These are phyloP conservation scores for Gallinago undulata DNA, from an alignment of 2,113 vertebrate genomes.

Conservation along the genomic window DNA sequence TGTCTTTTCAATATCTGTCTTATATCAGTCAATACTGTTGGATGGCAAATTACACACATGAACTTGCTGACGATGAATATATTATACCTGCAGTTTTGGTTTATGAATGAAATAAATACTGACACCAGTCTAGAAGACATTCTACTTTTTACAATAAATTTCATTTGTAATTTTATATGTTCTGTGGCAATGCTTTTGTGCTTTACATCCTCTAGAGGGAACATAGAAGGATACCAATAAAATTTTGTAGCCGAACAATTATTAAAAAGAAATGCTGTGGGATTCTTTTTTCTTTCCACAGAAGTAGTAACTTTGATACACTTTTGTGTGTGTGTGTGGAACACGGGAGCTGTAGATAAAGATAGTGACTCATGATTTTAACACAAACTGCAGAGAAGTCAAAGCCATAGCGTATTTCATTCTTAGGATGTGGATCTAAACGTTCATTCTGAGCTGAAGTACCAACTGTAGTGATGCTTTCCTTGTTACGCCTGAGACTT, in stretches of 20 bases:
- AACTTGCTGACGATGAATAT: slow-evolving; percentile 83
- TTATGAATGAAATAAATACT: slow-evolving; percentile 87
- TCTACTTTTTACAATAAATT: slow-evolving; percentile 90
- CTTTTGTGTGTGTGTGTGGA: slow-evolving; percentile 49
- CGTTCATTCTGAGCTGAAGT: not conserved
- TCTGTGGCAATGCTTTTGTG: slow-evolving; percentile 94
- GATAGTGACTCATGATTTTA: not conserved
- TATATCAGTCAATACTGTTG: slow-evolving; percentile 80
- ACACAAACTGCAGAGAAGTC: not conserved
- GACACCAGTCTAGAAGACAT: slow-evolving; percentile 81
- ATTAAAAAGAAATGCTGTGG: slow-evolving; percentile 90
- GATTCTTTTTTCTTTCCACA: slow-evolving; percentile 70
- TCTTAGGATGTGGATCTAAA: not conserved
- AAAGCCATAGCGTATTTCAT: not conserved
- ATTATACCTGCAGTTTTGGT: slow-evolving; percentile 78
- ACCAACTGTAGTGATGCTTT: not conserved
- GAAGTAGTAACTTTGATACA: slow-evolving; percentile 63
- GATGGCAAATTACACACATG: slow-evolving; percentile 79
- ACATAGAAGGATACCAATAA: slow-evolving; percentile 92
- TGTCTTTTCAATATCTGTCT: slow-evolving; percentile 86
- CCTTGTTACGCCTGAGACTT: not conserved
- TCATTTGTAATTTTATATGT: slow-evolving; percentile 98
- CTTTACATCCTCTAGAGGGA: slow-evolving; percentile 90
- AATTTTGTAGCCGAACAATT: slow-evolving; percentile 98
- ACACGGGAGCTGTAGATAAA: not conserved